Evolutionary conservation across 2,797 vertebrate genomes (phyloP).

Genomic region (Brotula barbata): DNA sequence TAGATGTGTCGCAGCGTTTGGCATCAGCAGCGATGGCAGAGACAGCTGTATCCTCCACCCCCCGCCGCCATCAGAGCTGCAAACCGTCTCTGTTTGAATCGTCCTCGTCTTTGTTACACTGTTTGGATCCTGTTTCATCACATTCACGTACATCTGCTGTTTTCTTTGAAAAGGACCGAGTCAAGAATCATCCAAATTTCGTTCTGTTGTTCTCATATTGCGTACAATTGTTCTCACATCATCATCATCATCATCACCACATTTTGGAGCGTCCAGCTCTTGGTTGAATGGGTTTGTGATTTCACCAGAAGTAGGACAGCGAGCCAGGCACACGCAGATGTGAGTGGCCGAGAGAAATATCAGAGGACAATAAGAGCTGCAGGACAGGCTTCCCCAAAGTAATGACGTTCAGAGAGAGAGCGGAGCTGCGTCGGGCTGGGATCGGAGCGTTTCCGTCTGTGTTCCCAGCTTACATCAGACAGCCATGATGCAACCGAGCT

Average conservation of each 20-base stretch:
- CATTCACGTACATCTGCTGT: neutral
- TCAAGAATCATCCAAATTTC: slow-evolving; percentile 21
- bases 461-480: too few species aligned
- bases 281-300: slow-evolving; percentile 6
- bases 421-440: too few species aligned
- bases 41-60: slow-evolving; percentile 34
- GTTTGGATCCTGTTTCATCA: slow-evolving; percentile 34
- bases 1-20: slow-evolving; percentile 53
- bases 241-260: slow-evolving; percentile 17
- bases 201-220: slow-evolving; percentile 7
- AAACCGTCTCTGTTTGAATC: slow-evolving; percentile 33
- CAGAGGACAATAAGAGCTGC: slow-evolving; percentile 26
- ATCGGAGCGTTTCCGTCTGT: too few species aligned
- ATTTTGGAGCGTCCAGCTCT: slow-evolving; percentile 9
- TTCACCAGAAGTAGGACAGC: slow-evolving; percentile 9
- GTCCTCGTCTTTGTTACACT: slow-evolving; percentile 28
- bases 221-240: slow-evolving; percentile 5
- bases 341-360: slow-evolving; percentile 36
- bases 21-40: slow-evolving; percentile 27
- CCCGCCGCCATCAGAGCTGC: slow-evolving; percentile 18
- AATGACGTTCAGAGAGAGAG: slow-evolving; percentile 16
- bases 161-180: slow-evolving; percentile 27
- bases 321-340: slow-evolving; percentile 39
- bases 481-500: too few species aligned
- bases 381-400: slow-evolving; percentile 40